These are phyloP conservation scores for Myopa tessellatipennis DNA, from an alignment of 2,888 invertebrate species.

Conservation along the genomic window DNA sequence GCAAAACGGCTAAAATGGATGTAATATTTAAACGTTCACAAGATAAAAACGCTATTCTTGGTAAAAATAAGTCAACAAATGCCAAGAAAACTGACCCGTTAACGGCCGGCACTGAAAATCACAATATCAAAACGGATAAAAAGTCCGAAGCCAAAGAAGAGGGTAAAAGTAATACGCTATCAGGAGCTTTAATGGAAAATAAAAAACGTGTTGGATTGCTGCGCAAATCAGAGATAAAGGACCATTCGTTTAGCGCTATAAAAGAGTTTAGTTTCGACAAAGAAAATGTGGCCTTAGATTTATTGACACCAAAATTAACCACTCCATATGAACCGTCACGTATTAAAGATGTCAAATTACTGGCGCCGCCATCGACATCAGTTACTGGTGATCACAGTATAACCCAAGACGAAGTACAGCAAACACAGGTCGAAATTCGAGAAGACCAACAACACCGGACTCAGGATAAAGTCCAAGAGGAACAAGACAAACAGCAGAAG, in stretches of 20 bases:
- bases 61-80: constrained; percentile 3
- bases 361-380: not conserved
- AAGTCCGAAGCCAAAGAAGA: not conserved
- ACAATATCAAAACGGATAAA: not conserved
- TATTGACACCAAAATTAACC: constrained; percentile 44
- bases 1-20: constrained; percentile 1
- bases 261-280: constrained; percentile 52
- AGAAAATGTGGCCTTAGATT: constrained; percentile 52
- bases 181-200: constrained; percentile 47
- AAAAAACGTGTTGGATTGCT: constrained; percentile 56
- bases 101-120: not conserved
- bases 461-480: not conserved
- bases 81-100: not conserved
- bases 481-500: not conserved
- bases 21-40: constrained; percentile 1
- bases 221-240: constrained; percentile 52
- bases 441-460: too few species aligned
- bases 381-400: not conserved
- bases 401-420: not conserved
- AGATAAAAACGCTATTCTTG: not conserved
- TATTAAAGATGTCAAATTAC: constrained; percentile 40
- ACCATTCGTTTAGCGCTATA: constrained; percentile 52
- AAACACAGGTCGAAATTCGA: not conserved
- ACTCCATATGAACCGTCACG: constrained; percentile 30
- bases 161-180: constrained; percentile 6